Evolutionary conservation across 2,888 invertebrate species (phyloP), one percentile per base, ranked within the genome.

Genomic region (Pemphredon lugubris): DNA sequence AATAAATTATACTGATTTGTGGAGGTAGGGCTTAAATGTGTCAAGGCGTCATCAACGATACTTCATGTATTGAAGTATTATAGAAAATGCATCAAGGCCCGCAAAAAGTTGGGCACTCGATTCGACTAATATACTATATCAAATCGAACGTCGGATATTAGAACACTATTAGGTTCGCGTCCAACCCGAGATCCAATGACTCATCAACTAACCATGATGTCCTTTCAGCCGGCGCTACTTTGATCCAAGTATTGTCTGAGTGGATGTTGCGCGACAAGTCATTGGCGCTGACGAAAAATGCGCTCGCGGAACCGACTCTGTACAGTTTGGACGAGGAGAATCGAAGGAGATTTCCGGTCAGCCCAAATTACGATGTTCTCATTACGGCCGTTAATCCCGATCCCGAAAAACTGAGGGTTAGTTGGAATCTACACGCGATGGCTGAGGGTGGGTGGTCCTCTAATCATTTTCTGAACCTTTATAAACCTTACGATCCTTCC

Each of bases 341-440:
- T 45, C 82, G 90, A 21, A 88, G 91, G 23, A 87, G 91, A 50
- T 91, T 93, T 70, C 92, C 93, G 0, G 91, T 92, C 2, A 92
- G 93, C 67, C 88, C 92, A 0, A 93, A 93, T 18, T 96, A 95
- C 86, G 96, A 96, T 86, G 91, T 98, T 30, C 92, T 96, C 13
- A 92, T 98, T 48, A 96, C 96, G 0, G 92, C 97, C 23, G 93
- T 97, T 1, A 95, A 96, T 86, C 96, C 97, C 0, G 93, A 94
- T 68, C 97, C 97, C 0, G 94, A 95, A 57, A 89, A 91, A 23
- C 86, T 95, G 55, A 91, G 92, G 64, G 92, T 95, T 14, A 90
- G 93, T 6, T 94, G 96, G 92, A 92, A 95, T 83, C 92, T 96
- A 0, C 91, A 92, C 34, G 88, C 92, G 54, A 94, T 94, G 2